Conservation (phyloP, 2,888 invertebrate species). For the Mimumesa dahlbomi region DNA sequence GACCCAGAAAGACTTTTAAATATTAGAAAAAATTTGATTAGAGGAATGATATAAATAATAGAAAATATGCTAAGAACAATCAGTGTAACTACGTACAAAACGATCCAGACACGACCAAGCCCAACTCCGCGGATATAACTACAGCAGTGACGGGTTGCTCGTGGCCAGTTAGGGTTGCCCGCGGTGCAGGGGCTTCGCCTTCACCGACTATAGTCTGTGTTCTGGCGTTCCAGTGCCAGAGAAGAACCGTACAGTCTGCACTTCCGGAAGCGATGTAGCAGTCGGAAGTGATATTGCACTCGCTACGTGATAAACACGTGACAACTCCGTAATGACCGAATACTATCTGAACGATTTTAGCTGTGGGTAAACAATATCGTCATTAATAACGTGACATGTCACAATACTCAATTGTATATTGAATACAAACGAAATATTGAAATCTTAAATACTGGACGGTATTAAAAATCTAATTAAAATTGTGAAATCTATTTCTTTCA, state of each 20-base stretch:
- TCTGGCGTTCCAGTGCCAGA: conserved; percentile 99
- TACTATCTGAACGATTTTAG: conserved; percentile 98
- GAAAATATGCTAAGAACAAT: not conserved
- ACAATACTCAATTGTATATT: not conserved
- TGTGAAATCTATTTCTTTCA: too few species aligned
- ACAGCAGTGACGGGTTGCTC: conserved; percentile 97
- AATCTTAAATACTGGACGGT: not conserved
- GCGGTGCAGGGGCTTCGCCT: conserved; percentile 96
- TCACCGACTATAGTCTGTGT: conserved; percentile 98
- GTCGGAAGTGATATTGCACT: conserved; percentile 99
- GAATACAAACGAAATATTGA: not conserved
- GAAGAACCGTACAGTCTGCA: conserved; percentile 97
- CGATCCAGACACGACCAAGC: conserved; percentile 97
- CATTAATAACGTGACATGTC: too few species aligned
- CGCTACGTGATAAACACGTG: conserved; percentile 97
- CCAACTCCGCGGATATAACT: conserved; percentile 98
- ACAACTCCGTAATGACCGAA: conserved; percentile 99
- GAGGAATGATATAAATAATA: not conserved
- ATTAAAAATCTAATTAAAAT: too few species aligned
- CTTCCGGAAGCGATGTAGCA: conserved; percentile 99
- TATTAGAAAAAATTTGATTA: not conserved
- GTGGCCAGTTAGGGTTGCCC: conserved; percentile 98
- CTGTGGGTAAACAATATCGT: too few species aligned
- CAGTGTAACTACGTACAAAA: conserved; percentile 80
- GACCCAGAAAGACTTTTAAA: too few species aligned